Evolutionary conservation across 2,797 vertebrate species (phyloP).

Genomic region (Chelonia mydas): DNA sequence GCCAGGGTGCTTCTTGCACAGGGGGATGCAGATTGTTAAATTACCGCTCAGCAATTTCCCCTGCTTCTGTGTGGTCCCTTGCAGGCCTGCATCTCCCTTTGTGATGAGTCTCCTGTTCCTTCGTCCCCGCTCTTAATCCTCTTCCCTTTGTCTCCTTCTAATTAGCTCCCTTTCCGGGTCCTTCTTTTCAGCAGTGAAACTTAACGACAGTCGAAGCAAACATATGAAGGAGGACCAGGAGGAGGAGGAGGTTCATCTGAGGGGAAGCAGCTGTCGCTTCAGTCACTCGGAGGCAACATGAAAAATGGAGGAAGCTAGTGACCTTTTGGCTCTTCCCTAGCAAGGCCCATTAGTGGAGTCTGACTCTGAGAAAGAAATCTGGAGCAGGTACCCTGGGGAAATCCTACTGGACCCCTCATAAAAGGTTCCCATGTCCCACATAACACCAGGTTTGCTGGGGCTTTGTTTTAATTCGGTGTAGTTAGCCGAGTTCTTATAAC

Average conservation of each 20-base stretch:
- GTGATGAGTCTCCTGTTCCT: background rate
- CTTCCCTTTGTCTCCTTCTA: constrained; percentile 15
- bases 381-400: constrained; percentile 26
- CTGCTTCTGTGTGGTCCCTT: background rate
- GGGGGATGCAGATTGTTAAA: background rate
- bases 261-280: constrained; percentile 11
- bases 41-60: background rate
- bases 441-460: constrained; percentile 57
- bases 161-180: constrained; percentile 37
- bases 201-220: constrained; percentile 31
- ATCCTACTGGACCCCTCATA: background rate
- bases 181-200: background rate
- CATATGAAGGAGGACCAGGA: background rate
- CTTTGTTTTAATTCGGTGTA: constrained; percentile 57
- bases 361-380: background rate
- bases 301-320: background rate
- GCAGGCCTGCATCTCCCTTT: fast-evolving
- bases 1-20: background rate
- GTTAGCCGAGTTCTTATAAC: constrained; percentile 51
- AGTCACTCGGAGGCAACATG: background rate
- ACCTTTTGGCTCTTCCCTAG: background rate
- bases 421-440: constrained; percentile 51
- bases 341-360: background rate
- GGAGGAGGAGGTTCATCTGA: background rate
- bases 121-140: constrained; percentile 3